Percentiles rank a stretch among this genome's conserved stretches.
These are phyloP conservation scores for Gnatocerus cornutus DNA, from an alignment of 2,888 invertebrate species.

Conservation along the genomic window DNA sequence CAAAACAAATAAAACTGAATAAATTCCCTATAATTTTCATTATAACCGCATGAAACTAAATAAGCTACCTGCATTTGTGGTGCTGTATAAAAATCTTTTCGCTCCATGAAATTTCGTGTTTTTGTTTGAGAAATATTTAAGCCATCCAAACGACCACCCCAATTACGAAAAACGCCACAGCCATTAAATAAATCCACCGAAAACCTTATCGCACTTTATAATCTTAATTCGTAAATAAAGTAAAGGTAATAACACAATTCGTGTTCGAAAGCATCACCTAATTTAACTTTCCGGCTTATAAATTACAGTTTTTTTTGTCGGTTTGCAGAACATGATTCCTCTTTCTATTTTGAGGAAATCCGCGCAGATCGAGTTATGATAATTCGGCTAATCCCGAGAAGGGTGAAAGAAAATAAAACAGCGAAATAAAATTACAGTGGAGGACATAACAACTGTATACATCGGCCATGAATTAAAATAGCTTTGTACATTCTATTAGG, in stretches of 20 bases:
- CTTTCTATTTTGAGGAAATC: conserved; percentile 22
- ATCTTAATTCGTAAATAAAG: conserved; percentile 48
- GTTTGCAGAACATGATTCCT: conserved; percentile 10
- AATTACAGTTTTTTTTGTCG: conserved; percentile 38
- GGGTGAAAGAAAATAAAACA: conserved; percentile 43
- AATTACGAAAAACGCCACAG: conserved; percentile 15
- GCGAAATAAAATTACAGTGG: conserved; percentile 45
- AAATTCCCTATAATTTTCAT: background rate
- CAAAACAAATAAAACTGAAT: no score
- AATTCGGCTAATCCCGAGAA: conserved; percentile 35
- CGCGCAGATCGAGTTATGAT: conserved; percentile 35
- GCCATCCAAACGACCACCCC: conserved; percentile 5
- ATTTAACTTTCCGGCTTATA: conserved; percentile 49
- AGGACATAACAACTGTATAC: conserved; percentile 43
- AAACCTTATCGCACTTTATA: conserved; percentile 41
- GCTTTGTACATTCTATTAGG: conserved; percentile 57
- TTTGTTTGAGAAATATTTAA: background rate
- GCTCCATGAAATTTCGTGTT: background rate
- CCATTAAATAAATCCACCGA: conserved; percentile 31
- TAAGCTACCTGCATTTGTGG: background rate
- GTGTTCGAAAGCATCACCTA: conserved; percentile 46
- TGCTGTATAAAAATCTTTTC: background rate
- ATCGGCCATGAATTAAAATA: conserved; percentile 51
- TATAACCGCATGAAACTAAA: background rate
- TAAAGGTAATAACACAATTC: conserved; percentile 48